These are phyloP conservation scores for Peucedramus taeniatus DNA, from an alignment of 2,113 vertebrate genomes.

Conservation along the genomic window DNA sequence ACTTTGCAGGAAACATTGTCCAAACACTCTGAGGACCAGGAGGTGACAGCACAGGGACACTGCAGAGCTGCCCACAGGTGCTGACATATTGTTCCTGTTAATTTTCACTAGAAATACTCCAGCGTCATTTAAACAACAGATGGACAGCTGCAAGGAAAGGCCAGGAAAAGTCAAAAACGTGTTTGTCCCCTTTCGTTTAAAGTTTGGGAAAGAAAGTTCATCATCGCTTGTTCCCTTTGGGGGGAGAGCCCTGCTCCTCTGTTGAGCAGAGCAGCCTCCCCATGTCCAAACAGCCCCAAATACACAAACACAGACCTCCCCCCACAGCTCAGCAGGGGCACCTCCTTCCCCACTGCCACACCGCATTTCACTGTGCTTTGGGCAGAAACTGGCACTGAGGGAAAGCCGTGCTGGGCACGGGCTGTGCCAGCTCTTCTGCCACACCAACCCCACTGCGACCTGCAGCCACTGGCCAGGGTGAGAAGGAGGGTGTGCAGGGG, in stretches of 20 bases:
- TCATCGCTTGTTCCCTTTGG: accelerated
- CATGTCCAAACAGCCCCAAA: neutral
- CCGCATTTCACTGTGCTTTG: accelerated
- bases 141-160: neutral
- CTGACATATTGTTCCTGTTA: neutral
- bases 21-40: accelerated
- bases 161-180: neutral
- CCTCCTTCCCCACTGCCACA: accelerated
- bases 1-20: neutral
- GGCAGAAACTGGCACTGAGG: neutral
- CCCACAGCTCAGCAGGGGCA: neutral
- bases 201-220: neutral
- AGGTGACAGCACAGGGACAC: neutral
- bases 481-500: neutral
- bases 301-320: accelerated
- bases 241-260: neutral
- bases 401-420: accelerated
- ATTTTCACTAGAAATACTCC: neutral
- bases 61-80: accelerated
- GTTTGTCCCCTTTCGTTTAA: neutral
- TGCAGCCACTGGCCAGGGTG: accelerated
- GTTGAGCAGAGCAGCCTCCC: neutral
- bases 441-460: accelerated
- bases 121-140: neutral
- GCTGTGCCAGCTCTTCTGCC: neutral